Base-by-base conservation (phyloP, 2,888 invertebrate genomes). In the Rhaphigaster nebulosa region DNA sequence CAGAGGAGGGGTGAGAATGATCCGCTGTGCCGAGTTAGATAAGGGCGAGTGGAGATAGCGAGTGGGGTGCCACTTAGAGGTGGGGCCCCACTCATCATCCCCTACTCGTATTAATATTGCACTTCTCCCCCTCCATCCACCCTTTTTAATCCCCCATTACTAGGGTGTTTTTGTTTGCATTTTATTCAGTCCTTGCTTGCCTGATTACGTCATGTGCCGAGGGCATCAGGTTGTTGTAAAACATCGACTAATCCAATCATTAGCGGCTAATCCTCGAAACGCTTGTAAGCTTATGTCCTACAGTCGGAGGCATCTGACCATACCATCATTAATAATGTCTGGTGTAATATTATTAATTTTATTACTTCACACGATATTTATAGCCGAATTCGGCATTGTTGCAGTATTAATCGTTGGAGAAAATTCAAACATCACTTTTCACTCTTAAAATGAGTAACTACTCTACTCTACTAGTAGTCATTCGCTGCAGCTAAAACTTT, bases 131-230 rank as follows among this genome's bases (percentile, higher is more conserved):
- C 84, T n/a, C 84, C 80, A 26, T 26, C 8, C 38, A 10, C 84
- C 84, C 84, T 84, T 84, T 84, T 84, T 84, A 84, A 84, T 84
- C 84, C 84, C 84, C 84, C 84, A 84, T 84, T 84, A 84, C 84
- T 41, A 84, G 84, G 84, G 84, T 45, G 84, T 41, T 84, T 84
- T 84, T 84, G 84, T 84, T 84, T 84, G 45, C 84, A n/a, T 41
- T 84, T 84, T 45, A 84, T 45, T 45, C 84, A 45, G 84, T 38
- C 84, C 84, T 15, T 41, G 26, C 80, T 23, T 41, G 41, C 84
- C 45, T 84, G 45, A 84, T 84, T 84, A 84, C 45, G 45, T 84
- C 45, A 84, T 84, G 41, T n/a, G 41, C n/a, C n/a, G 84, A 84
- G 84, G 84, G 84, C n/a, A 76, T 76, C 70, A 50, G 84, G 84